Conservation (phyloP, 2,113 vertebrate genomes). For the Anseranas semipalmata region DNA sequence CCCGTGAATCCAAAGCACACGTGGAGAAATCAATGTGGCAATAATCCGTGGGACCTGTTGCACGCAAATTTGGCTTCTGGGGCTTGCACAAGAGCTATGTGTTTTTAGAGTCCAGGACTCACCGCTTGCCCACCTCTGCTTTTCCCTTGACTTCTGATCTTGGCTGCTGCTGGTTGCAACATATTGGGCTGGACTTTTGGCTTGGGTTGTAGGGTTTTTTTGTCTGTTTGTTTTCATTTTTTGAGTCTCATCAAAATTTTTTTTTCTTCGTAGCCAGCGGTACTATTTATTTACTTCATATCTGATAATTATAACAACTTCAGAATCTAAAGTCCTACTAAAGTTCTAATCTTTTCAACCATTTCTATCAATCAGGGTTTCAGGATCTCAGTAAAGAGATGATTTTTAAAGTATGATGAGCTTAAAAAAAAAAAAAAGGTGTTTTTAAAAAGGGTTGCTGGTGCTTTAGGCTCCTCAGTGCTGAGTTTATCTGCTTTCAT, state of each 20-base stretch:
- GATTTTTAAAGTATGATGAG: background rate
- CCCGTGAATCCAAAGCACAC: background rate
- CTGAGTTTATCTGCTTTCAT: background rate
- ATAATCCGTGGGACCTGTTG: background rate
- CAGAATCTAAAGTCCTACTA: background rate
- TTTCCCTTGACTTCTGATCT: background rate
- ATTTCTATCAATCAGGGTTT: background rate
- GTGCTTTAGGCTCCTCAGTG: background rate
- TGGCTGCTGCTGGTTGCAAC: background rate
- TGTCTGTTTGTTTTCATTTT: background rate
- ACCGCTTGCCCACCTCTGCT: fast-evolving
- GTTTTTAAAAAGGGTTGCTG: background rate
- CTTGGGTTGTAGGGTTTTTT: background rate
- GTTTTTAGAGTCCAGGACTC: background rate
- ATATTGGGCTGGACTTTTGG: background rate
- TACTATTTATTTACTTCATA: background rate
- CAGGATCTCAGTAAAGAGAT: background rate
- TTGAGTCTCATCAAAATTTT: background rate
- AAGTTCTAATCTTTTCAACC: background rate
- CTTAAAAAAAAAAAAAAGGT: background rate
- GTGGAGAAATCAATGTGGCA: background rate
- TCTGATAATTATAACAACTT: background rate
- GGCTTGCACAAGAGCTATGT: background rate
- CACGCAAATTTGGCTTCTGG: background rate
- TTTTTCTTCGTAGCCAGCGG: background rate